phyloP scores from a whole-genome alignment of 1,140 invertebrate species.

The Plutomurus gul region DNA sequence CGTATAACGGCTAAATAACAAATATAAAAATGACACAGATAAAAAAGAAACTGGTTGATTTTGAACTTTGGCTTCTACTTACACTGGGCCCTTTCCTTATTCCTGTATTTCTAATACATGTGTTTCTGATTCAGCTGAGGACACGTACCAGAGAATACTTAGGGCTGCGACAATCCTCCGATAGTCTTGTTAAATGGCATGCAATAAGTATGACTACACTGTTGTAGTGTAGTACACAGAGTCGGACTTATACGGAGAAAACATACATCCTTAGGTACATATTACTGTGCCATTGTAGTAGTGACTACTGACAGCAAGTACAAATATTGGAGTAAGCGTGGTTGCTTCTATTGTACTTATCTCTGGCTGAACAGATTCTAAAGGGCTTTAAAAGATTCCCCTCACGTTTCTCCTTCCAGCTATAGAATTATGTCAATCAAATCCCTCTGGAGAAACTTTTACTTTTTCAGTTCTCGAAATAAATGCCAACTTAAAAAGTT shows the following conservation, averaged over 20 bases:
- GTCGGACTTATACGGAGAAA: too few species aligned
- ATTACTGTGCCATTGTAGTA: too few species aligned
- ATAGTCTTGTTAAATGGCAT: too few species aligned
- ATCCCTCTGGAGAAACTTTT: conserved; percentile 30
- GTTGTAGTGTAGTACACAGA: too few species aligned
- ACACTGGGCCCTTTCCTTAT: neutral
- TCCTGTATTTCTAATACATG: too few species aligned
- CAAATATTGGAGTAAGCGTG: neutral
- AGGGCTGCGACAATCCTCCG: too few species aligned
- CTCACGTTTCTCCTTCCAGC: neutral
- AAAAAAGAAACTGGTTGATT: neutral
- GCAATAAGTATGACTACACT: too few species aligned
- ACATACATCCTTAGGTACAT: too few species aligned
- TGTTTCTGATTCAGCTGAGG: too few species aligned
- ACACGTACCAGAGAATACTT: too few species aligned
- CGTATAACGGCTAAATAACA: neutral
- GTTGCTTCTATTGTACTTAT: conserved; percentile 5
- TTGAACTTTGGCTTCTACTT: neutral
- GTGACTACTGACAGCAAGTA: neutral
- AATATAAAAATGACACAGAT: neutral
- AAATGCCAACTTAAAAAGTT: conserved; percentile 26
- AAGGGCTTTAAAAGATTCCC: conserved; percentile 17
- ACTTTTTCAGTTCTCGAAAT: conserved; percentile 12
- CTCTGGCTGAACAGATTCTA: conserved; percentile 16
- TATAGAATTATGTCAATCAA: conserved; percentile 36